A percentile compares a stretch with the other conserved stretches of the same genome.
phyloP scores from a whole-genome alignment of 2,888 invertebrate genomes.

The Nebria brevicollis region DNA sequence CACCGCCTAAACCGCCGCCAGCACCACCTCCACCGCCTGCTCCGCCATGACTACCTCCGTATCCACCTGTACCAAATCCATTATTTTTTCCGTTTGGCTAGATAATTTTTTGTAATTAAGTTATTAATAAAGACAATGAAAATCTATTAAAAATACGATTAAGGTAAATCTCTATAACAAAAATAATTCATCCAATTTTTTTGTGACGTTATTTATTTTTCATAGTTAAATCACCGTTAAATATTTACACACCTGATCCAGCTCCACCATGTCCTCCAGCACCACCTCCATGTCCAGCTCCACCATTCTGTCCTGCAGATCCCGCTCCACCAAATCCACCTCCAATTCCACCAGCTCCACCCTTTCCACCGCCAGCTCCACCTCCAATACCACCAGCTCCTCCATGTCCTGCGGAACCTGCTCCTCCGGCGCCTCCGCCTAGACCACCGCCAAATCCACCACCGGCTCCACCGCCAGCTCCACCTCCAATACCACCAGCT shows the following conservation, averaged over 20 bases:
- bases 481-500: constrained; percentile 12
- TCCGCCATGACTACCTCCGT: constrained; percentile 19
- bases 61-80: background rate
- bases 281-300: constrained; percentile 1
- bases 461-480: constrained; percentile 21
- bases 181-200: constrained; percentile 27
- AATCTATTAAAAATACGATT: too few species aligned
- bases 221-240: background rate
- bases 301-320: constrained; percentile 19
- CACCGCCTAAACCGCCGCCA: constrained; percentile 34
- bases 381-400: constrained; percentile 7
- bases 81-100: too few species aligned
- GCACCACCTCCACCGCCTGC: constrained; percentile 26
- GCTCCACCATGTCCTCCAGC: background rate
- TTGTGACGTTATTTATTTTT: constrained; percentile 4
- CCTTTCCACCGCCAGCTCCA: constrained; percentile 33
- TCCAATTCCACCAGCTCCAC: constrained; percentile 26
- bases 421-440: constrained; percentile 17
- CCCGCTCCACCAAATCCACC: constrained; percentile 31
- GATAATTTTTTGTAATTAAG: too few species aligned
- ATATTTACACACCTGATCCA: constrained; percentile 5
- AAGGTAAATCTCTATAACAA: background rate
- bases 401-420: constrained; percentile 10
- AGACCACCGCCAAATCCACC: constrained; percentile 12
- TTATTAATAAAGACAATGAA: too few species aligned